phyloP scores from a whole-genome alignment of 64 coral and sea anemone genomes.

The Montipora cactus region DNA sequence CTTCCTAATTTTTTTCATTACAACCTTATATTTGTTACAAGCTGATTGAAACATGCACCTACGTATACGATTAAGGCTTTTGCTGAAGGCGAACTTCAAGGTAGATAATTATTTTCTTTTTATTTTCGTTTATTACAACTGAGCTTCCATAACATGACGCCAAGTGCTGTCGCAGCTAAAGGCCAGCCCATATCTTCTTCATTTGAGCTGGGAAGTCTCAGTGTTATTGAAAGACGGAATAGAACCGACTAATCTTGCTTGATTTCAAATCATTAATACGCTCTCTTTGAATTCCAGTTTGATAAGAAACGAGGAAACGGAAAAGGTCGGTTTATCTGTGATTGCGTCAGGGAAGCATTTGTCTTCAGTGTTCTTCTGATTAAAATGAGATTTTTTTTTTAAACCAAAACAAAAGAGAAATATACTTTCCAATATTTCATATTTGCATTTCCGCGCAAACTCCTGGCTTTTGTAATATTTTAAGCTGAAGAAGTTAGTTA shows the following conservation, averaged over 20 bases:
- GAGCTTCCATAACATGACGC: no score
- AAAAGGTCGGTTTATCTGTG: conserved; percentile 12
- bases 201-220: no score
- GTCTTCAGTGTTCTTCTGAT: not conserved
- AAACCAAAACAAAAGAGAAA: conserved; percentile 36
- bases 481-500: not conserved
- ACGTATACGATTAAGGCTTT: no score
- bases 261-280: conserved; percentile 54
- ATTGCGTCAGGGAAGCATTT: conserved; percentile 10
- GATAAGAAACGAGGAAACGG: conserved; percentile 54
- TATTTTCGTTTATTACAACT: no score
- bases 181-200: no score
- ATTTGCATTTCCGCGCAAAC: not conserved
- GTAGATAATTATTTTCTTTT: no score
- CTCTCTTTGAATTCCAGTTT: conserved; percentile 36
- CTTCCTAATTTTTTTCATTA: no score
- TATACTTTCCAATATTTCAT: not conserved
- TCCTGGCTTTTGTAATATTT: not conserved
- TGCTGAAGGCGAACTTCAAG: no score
- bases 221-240: not conserved
- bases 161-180: no score
- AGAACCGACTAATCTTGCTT: conserved; percentile 22
- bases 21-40: no score
- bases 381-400: conserved; percentile 10
- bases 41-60: no score